phyloP scores from a whole-genome alignment of 2,888 invertebrate species.

The Drosophila nigritarsus region DNA sequence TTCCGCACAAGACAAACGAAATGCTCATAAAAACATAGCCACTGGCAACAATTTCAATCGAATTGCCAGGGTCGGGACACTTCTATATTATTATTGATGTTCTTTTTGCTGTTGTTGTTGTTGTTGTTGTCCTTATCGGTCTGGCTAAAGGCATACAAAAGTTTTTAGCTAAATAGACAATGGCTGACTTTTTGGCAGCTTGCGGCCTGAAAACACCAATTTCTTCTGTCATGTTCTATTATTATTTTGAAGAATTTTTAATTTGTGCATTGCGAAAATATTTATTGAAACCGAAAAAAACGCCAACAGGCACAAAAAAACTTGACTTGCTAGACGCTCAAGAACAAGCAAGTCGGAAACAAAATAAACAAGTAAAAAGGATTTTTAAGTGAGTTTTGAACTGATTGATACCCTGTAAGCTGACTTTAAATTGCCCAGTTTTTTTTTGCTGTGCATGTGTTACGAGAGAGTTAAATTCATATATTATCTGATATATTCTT shows the following conservation, averaged over 20 bases:
- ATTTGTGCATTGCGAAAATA: conserved; percentile 79
- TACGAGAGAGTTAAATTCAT: neutral
- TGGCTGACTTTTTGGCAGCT: conserved; percentile 27
- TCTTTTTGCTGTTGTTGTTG: conserved; percentile 11
- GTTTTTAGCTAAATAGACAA: conserved; percentile 72
- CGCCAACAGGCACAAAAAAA: conserved; percentile 60
- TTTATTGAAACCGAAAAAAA: conserved; percentile 77
- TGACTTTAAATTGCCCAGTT: neutral
- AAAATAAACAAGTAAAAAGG: conserved; percentile 15
- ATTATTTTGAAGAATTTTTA: conserved; percentile 75
- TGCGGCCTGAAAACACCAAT: conserved; percentile 42
- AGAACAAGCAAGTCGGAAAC: conserved; percentile 20
- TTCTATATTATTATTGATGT: conserved; percentile 32
- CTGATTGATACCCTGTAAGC: neutral
- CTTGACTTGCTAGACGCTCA: conserved; percentile 36
- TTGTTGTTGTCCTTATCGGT: conserved; percentile 52
- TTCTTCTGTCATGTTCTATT: conserved; percentile 46
- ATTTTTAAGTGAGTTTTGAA: neutral
- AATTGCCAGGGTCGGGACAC: conserved; percentile 62
- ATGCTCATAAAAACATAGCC: conserved; percentile 76
- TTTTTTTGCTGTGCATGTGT: neutral
- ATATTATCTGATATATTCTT: neutral
- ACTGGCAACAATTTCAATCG: conserved; percentile 78
- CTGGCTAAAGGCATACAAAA: conserved; percentile 55
- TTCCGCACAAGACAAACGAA: conserved; percentile 60